A percentile compares a stretch with the other conserved stretches of the same genome.
Conservation (phyloP, 2,797 vertebrate genomes). For the Selene dorsalis region DNA sequence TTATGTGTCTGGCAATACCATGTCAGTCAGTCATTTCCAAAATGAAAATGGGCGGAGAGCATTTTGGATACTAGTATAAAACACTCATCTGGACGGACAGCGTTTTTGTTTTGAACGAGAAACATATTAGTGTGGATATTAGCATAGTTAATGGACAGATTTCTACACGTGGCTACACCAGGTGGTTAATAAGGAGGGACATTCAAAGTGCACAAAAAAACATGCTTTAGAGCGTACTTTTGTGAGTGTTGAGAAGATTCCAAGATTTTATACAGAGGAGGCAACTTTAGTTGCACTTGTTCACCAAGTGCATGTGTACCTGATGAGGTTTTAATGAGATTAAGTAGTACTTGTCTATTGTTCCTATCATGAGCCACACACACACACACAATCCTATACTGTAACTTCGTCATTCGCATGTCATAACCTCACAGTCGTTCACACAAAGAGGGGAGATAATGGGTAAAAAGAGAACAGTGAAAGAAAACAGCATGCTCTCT, state of each 20-base stretch:
- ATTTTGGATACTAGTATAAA: background rate
- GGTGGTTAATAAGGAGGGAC: constrained; percentile 28
- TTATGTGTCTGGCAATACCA: no score
- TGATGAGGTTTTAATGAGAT: constrained; percentile 7
- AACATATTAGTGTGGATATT: background rate
- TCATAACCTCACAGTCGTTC: constrained; percentile 38
- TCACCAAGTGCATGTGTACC: background rate
- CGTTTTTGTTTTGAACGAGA: no score
- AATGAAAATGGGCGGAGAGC: background rate
- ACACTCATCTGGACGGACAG: background rate
- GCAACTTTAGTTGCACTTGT: background rate
- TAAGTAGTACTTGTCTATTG: background rate
- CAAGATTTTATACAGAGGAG: background rate
- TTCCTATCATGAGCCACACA: background rate
- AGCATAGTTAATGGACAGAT: constrained; percentile 13
- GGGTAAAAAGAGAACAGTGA: background rate
- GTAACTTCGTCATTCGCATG: constrained; percentile 10
- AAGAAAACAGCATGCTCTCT: background rate
- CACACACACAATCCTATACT: constrained; percentile 3
- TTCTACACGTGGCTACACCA: background rate
- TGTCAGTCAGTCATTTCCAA: background rate
- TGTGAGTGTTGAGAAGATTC: background rate
- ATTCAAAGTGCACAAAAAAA: constrained; percentile 30
- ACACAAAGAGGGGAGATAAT: background rate
- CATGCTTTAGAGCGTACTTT: background rate